Conservation (phyloP, 2,888 invertebrate genomes). For the Troides aeacus region DNA sequence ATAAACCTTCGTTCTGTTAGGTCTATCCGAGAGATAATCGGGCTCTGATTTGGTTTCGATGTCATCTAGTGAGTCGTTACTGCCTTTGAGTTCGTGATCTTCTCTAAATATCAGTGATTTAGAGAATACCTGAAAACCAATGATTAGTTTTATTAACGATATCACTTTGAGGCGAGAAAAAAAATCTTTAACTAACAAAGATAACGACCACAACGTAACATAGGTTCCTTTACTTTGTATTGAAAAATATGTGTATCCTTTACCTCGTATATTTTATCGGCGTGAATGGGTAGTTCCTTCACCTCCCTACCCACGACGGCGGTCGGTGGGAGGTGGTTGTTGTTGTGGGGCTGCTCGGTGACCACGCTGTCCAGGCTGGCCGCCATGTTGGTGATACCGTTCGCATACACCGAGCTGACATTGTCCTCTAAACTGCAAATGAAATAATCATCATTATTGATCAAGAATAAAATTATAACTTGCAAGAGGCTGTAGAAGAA, state of each 20-base stretch:
- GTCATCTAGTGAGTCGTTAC: constrained; percentile 61
- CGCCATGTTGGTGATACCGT: constrained; percentile 67
- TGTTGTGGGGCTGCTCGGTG: constrained; percentile 69
- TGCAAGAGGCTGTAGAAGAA: too few relatives aligned
- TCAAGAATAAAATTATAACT: not conserved
- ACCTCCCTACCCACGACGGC: constrained; percentile 54
- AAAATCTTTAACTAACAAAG: not conserved
- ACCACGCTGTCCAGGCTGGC: constrained; percentile 69
- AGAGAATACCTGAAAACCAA: constrained; percentile 70
- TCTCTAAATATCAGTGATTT: constrained; percentile 77
- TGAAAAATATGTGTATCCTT: constrained; percentile 10
- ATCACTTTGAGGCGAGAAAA: too few relatives aligned
- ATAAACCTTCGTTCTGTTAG: constrained; percentile 72
- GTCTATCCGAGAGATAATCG: constrained; percentile 63
- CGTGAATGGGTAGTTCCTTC: constrained; percentile 68
- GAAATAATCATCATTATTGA: not conserved
- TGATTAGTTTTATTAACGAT: not conserved
- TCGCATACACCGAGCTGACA: constrained; percentile 69
- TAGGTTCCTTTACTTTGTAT: not conserved
- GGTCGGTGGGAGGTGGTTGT: constrained; percentile 64
- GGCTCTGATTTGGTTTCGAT: constrained; percentile 73
- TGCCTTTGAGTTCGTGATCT: constrained; percentile 63
- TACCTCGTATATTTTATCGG: constrained; percentile 74
- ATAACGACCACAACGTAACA: not conserved
- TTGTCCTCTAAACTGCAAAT: constrained; percentile 70